Percentiles rank a stretch among this genome's conserved stretches.
phyloP scores from a whole-genome alignment of 2,888 invertebrate species.

The Smittia aterrima region DNA sequence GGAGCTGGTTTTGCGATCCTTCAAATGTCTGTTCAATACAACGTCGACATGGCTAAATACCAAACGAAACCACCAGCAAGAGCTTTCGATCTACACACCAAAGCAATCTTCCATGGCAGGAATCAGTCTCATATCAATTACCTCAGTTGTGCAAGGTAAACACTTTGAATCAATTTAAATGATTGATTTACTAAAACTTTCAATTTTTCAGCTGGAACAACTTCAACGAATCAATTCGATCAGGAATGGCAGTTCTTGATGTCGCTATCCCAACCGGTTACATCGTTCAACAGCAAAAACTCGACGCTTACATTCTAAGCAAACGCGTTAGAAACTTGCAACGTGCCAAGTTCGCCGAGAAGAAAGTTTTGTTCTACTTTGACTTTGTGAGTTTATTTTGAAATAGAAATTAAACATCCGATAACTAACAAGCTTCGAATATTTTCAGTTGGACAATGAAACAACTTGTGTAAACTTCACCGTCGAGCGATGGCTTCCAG shows the following conservation, averaged over 20 bases:
- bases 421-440: not conserved
- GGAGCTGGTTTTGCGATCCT: slow-evolving; percentile 93
- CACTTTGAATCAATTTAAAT: slow-evolving; percentile 3
- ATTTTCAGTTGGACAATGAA: slow-evolving; percentile 70
- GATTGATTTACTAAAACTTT: slow-evolving; percentile 17
- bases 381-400: slow-evolving; percentile 71
- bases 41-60: slow-evolving; percentile 80
- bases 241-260: slow-evolving; percentile 85
- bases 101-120: slow-evolving; percentile 77
- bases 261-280: slow-evolving; percentile 88
- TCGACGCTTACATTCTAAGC: slow-evolving; percentile 82
- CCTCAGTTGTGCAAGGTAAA: slow-evolving; percentile 80
- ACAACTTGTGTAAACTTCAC: slow-evolving; percentile 90
- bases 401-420: not conserved
- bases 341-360: slow-evolving; percentile 76
- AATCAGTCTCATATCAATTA: slow-evolving; percentile 93
- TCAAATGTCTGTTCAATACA: slow-evolving; percentile 90
- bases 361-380: slow-evolving; percentile 89
- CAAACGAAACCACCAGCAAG: slow-evolving; percentile 78
- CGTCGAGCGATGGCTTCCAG: slow-evolving; percentile 91
- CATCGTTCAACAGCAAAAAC: slow-evolving; percentile 83
- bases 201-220: slow-evolving; percentile 69
- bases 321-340: slow-evolving; percentile 75
- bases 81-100: slow-evolving; percentile 76
- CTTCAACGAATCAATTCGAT: slow-evolving; percentile 72